Percentiles rank a stretch among this genome's conserved stretches.
Evolutionary conservation across 2,888 invertebrate genomes (phyloP).

Genomic region (Latrodectus hesperus): DNA sequence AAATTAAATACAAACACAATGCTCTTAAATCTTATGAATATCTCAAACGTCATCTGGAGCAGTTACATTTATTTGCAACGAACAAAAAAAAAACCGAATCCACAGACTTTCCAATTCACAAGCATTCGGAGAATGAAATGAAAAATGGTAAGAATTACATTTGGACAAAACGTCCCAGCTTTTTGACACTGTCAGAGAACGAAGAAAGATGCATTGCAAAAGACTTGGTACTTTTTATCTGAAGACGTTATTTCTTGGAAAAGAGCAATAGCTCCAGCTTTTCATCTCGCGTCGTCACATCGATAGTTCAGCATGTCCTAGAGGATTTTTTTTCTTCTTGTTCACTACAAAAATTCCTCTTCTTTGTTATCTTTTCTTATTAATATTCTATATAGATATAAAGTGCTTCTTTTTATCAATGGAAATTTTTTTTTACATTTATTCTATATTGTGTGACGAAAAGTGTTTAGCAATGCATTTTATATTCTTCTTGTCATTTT

Average conservation of each 20-base stretch:
- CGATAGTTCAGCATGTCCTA: not conserved
- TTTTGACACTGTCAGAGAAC: not conserved
- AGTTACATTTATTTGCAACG: constrained; percentile 2
- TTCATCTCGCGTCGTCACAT: not conserved
- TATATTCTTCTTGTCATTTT: too few species aligned
- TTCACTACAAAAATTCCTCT: too few species aligned
- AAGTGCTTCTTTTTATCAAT: too few species aligned
- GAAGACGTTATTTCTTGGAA: not conserved
- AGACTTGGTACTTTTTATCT: not conserved
- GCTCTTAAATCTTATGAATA: constrained; percentile 2
- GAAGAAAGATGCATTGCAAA: not conserved
- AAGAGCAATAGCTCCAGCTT: not conserved
- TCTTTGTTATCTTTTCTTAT: too few species aligned
- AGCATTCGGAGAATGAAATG: not conserved
- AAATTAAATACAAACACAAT: too few species aligned
- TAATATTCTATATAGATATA: too few species aligned
- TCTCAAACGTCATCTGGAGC: not conserved
- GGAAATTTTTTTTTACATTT: too few species aligned
- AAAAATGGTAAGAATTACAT: constrained; percentile 2
- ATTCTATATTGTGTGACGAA: too few species aligned
- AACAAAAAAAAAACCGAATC: not conserved
- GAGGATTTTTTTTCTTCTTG: not conserved
- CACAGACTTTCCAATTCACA: not conserved
- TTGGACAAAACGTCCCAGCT: constrained; percentile 1
- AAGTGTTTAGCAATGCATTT: too few species aligned